Base-by-base conservation (phyloP, 2,797 vertebrate genomes). In the Odontamblyopus lacepedii region DNA sequence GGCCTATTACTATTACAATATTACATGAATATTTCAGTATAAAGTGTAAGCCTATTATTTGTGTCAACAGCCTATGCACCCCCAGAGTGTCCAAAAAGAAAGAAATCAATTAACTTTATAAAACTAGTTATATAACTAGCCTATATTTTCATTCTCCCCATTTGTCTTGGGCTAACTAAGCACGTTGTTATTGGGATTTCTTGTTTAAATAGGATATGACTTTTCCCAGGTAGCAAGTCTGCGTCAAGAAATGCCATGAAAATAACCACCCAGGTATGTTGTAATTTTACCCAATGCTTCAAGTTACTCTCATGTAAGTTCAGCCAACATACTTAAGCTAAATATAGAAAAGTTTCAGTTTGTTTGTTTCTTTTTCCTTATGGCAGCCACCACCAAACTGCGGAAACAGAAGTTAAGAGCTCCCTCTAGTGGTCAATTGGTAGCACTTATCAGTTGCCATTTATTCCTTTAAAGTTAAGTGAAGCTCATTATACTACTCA, bases 351-450 rank as follows among this genome's bases (percentile, higher is more conserved):
- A 1, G 2, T 44, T 70, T 61, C 29, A n/a, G 6, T 8, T 3
- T 18, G 15, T 56, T 56, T 7, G 7, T 2, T n/a, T 23, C 2
- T 23, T 55, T 5, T 51, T 23, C n/a, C 41, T 55, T 69, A 44
- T 38, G 32, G 9, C 57, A 1, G 16, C 35, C 8, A 15, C 0
- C 7, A 4, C n/a, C n/a, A 63, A 23, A 44, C 9, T 63, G 35
- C 19, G 55, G 26, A 26, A 16, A 23, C 11, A 23, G 23, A 44
- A 48, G 63, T 41, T 29, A 27, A 15, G 63, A 30, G 30, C 63
- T 50, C 63, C 63, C 50, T 50, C 63, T 65, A 66, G 63, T 50
- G 41, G 63, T 30, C 63, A 66, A 66, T 1, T 50, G 6, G 29
- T 8, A 51, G 13, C 44, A 29, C 9, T 60, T 9, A 26, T 57